Evolutionary conservation across 2,888 invertebrate genomes (phyloP).

Genomic region (Zeuzera pyrina): DNA sequence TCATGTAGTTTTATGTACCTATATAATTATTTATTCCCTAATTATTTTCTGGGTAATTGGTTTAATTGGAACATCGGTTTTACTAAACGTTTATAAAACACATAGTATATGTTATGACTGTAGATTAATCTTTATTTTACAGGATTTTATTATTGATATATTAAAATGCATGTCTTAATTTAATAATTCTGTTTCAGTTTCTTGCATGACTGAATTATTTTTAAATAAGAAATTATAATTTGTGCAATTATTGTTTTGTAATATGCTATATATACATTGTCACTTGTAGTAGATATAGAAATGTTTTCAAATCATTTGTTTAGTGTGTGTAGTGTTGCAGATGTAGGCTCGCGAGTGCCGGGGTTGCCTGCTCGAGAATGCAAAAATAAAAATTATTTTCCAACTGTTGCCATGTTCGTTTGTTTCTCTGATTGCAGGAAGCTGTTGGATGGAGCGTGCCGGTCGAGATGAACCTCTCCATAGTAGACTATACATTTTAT

Average conservation of each 20-base stretch:
- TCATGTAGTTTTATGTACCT: no score
- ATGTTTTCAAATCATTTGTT: conserved; percentile 28
- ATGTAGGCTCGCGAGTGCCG: conserved; percentile 51
- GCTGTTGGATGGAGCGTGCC: conserved; percentile 29
- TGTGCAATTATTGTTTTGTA: neutral
- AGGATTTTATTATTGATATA: conserved; percentile 22
- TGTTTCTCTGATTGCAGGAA: conserved; percentile 67
- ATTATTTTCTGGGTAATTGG: no score
- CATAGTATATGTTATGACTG: conserved; percentile 1
- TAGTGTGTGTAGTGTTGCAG: conserved; percentile 69
- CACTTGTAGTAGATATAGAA: conserved; percentile 1
- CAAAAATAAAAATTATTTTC: conserved; percentile 22
- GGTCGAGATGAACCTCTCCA: conserved; percentile 35
- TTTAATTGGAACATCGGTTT: no score
- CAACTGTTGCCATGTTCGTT: conserved; percentile 63
- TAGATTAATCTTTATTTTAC: conserved; percentile 34
- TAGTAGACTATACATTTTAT: conserved; percentile 43
- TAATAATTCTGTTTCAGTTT: neutral
- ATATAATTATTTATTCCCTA: no score
- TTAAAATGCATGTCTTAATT: conserved; percentile 1
- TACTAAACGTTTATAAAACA: conserved; percentile 1
- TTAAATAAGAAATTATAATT: neutral
- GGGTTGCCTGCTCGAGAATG: conserved; percentile 44
- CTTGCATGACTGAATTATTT: neutral
- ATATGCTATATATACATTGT: neutral